Evolutionary conservation across 2,888 invertebrate genomes (phyloP), one percentile per base, ranked within the genome.

Genomic region (Hoplodrina ambigua): DNA sequence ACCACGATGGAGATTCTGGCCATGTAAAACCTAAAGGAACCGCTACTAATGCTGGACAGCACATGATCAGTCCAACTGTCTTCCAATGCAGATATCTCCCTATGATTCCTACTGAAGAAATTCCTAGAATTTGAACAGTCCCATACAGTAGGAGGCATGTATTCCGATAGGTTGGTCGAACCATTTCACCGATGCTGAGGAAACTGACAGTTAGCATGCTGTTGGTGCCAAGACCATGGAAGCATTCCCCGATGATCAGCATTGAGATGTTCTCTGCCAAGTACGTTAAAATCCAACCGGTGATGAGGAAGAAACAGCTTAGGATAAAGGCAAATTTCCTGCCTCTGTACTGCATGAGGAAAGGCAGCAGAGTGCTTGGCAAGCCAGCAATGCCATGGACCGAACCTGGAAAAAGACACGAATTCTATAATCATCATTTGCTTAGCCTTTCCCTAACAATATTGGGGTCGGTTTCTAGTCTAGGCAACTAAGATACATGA

Each of bases 1-100:
- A 58, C 84, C 84, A 84, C 0, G 76, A 75, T 0, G 84, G 84
- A 1, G 84, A 84, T 52, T 84, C 83, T 0, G 84, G 84, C 84
- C 84, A 84, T 1, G 53, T 13, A 44, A 59, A 74, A 0, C 59
- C 77, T 4, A 81, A 59, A 13, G 70, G 59, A 2, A 80, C 11
- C 7, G 82, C 82, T n/a, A 77, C 17, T 1, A 72, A 19, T 11
- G 65, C 56, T 44, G 82, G 82, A 1, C 13, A 52, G 15, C 74
- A 30, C 82, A 82, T 80, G 10, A 82, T 67, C 4, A 82, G 15
- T 10, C 77, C 46, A n/a, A 77, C 55, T 0, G 74, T 77, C 55
- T 77, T 81, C 82, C 82, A 82, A 60, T 82, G 71, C 6, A 82
- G 17, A 60, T 67, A 78, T 2, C 60, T 66, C 1, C 84, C 84